Conservation (phyloP, 2,797 vertebrate species). For the Sebastes elongatus region DNA sequence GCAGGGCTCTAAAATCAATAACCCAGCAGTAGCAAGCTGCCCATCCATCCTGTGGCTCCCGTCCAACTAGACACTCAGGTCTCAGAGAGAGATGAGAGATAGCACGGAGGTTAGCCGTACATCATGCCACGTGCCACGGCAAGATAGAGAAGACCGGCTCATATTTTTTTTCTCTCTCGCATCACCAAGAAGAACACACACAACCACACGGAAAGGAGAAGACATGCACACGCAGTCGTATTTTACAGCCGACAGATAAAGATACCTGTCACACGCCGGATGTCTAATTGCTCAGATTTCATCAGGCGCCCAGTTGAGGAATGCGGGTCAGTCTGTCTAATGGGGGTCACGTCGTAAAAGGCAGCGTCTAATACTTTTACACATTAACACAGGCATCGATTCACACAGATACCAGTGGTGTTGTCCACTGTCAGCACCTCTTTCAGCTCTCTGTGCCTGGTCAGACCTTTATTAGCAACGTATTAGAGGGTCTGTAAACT, state of each 20-base stretch:
- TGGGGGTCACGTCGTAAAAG: slow-evolving; percentile 24
- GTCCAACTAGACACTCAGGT: slow-evolving; percentile 63
- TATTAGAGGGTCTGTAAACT: neutral
- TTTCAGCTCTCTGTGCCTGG: neutral
- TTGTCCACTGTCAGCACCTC: neutral
- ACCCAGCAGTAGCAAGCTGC: slow-evolving; percentile 51
- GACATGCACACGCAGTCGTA: slow-evolving; percentile 10
- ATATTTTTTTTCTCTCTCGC: slow-evolving; percentile 12
- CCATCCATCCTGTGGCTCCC: slow-evolving; percentile 72
- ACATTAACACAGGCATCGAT: slow-evolving; percentile 14
- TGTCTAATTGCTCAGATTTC: slow-evolving; percentile 54
- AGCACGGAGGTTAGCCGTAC: slow-evolving; percentile 58
- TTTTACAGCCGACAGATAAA: slow-evolving; percentile 56
- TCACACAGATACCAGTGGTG: neutral
- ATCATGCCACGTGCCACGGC: slow-evolving; percentile 54
- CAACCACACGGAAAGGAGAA: neutral
- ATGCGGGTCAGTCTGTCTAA: neutral
- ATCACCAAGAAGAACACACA: neutral
- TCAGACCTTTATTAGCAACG: neutral
- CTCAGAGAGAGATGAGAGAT: slow-evolving; percentile 66
- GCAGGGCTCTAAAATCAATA: slow-evolving; percentile 72
- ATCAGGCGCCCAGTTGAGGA: slow-evolving; percentile 15
- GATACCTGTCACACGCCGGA: slow-evolving; percentile 46
- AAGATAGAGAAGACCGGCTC: slow-evolving; percentile 22
- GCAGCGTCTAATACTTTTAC: slow-evolving; percentile 17